Base-by-base conservation (phyloP, 2,888 invertebrate species). In the Temnothorax unifasciatus region DNA sequence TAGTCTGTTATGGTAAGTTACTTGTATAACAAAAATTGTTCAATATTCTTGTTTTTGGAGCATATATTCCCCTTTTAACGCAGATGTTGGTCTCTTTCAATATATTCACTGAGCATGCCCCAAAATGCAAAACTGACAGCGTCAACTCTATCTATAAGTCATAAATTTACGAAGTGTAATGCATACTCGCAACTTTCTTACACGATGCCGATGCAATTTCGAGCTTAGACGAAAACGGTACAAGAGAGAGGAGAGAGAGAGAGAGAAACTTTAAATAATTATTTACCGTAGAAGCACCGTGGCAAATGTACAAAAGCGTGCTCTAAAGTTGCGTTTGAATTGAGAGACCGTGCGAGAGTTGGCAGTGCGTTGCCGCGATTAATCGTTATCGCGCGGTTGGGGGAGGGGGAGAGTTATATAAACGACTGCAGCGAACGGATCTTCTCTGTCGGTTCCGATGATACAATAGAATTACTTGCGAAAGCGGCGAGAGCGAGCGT, bases 391-490 rank as follows among this genome's bases (percentile, higher is more conserved):
- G 38, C 52, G 18, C 38, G 18, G 5, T 18, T 47, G 38, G 18
- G 18, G 8, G 41, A 0, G 6, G 69, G n/a, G 34, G 6, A 11
- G 0, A 13, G 11, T n/a, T 15, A 34, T 41, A 50, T 64, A 77
- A 77, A 57, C 41, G n/a, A 44, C 41, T 25, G n/a, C 15, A n/a
- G 44, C 44, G 15, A 57, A 5, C 34, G 47, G 44, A 79, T 69
- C 69, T 79, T 69, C 69, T 59, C 59, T 59, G 68, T 68, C 44
- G 77, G 29, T 59, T 68, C 71, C 75, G 64, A 38, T 13, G 34
- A 29, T 47, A 76, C 76, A 82, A 87, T 73, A 21, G 54, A 57
- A 82, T 66, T 54, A 29, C 59, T 76, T 59, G 75, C 81, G 73
- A 87, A 63, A 84, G 68, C 68, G 63, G 47, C 38, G 50, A 74